Evolutionary conservation across 2,888 invertebrate species (phyloP).

Genomic region (Psylliodes chrysocephalus): DNA sequence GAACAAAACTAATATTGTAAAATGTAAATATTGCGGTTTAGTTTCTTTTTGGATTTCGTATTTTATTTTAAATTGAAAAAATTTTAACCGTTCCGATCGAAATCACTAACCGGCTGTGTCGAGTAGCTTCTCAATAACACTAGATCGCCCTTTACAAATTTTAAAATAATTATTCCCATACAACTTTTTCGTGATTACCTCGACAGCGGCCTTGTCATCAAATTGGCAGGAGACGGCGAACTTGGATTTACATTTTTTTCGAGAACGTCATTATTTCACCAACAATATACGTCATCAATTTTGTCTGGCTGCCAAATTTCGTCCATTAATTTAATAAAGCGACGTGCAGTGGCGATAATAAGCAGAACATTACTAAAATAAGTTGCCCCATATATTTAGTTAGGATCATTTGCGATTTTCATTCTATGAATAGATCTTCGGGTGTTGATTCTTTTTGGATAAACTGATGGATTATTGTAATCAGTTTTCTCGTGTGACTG

Average conservation of each 20-base stretch:
- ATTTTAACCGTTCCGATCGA: no score
- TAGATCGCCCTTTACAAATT: no score
- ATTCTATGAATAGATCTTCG: slow-evolving; percentile 7
- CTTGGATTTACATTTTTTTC: slow-evolving; percentile 21
- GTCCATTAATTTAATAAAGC: slow-evolving; percentile 32
- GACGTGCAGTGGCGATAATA: slow-evolving; percentile 27
- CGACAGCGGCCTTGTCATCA: slow-evolving; percentile 19
- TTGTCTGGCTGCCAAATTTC: slow-evolving; percentile 30
- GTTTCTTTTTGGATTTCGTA: no score
- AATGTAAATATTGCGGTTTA: no score
- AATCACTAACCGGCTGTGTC: no score
- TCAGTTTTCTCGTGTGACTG: background rate
- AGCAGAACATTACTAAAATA: slow-evolving; percentile 21
- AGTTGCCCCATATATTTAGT: slow-evolving; percentile 17
- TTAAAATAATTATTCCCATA: background rate
- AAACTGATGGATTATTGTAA: background rate
- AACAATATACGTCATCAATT: slow-evolving; percentile 29
- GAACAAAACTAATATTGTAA: no score
- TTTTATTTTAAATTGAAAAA: no score
- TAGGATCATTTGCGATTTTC: slow-evolving; percentile 14
- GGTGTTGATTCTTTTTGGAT: background rate
- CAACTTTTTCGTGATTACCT: background rate
- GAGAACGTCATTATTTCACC: slow-evolving; percentile 32
- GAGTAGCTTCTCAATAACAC: no score
- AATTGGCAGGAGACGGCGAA: slow-evolving; percentile 25